Percentiles rank a stretch among this genome's conserved stretches.
phyloP scores from a whole-genome alignment of 2,113 vertebrate species.

The Heliornis fulica region DNA sequence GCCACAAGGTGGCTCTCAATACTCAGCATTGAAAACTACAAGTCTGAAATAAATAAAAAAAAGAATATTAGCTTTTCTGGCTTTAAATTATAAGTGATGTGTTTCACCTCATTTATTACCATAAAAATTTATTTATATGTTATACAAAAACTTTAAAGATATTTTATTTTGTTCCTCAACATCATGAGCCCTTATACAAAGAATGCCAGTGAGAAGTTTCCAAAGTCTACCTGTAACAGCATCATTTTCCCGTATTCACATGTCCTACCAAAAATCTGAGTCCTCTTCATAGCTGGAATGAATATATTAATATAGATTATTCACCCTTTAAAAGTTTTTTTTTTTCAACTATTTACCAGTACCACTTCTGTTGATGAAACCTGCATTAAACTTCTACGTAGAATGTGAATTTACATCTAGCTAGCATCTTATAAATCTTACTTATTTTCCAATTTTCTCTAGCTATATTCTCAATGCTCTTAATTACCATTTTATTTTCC shows the following conservation, averaged over 20 bases:
- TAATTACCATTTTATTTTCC: not conserved
- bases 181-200: not conserved
- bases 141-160: not conserved
- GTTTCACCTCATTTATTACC: not conserved
- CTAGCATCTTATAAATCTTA: not conserved
- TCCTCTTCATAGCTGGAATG: not conserved
- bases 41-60: not conserved
- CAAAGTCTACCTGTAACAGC: not conserved
- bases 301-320: no score
- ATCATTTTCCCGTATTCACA: not conserved
- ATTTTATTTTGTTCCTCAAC: not conserved
- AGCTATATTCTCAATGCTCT: not conserved
- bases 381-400: not conserved
- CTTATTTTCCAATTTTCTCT: not conserved
- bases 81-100: not conserved
- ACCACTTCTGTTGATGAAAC: not conserved
- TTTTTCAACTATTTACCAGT: not conserved
- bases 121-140: not conserved
- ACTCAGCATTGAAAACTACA: not conserved
- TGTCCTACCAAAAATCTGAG: not conserved
- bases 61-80: not conserved
- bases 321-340: no score
- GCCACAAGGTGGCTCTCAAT: slow-evolving; percentile 72
- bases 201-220: not conserved
- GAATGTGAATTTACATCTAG: not conserved